phyloP scores from a whole-genome alignment of 2,888 invertebrate species.

The Luffia ferchaultella region DNA sequence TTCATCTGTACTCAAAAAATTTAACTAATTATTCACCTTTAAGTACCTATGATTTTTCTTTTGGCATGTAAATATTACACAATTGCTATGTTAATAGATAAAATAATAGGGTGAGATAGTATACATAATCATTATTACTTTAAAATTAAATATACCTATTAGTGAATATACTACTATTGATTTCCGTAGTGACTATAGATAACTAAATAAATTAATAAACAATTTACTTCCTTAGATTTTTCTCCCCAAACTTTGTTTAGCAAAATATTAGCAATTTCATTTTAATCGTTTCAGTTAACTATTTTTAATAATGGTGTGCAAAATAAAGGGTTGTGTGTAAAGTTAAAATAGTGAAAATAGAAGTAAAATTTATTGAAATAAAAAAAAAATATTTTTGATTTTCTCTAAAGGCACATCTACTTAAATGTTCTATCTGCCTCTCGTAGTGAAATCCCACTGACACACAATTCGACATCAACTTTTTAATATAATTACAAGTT shows the following conservation, averaged over 20 bases:
- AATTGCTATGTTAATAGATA: slow-evolving; percentile 47
- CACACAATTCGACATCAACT: neutral
- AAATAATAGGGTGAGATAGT: slow-evolving; percentile 54
- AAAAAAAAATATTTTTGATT: slow-evolving; percentile 1
- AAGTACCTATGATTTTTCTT: neutral
- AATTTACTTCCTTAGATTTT: slow-evolving; percentile 30
- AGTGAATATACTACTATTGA: slow-evolving; percentile 21
- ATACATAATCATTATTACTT: slow-evolving; percentile 59
- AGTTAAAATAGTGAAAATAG: slow-evolving; percentile 62
- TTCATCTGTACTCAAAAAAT: neutral
- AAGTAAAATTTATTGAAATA: neutral
- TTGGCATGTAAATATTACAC: slow-evolving; percentile 33
- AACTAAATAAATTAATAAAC: slow-evolving; percentile 26
- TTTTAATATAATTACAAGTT: slow-evolving; percentile 29
- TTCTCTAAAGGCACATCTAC: slow-evolving; percentile 28
- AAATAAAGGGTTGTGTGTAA: slow-evolving; percentile 67
- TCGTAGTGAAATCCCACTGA: neutral
- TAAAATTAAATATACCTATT: slow-evolving; percentile 37
- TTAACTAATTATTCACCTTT: neutral
- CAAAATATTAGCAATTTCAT: slow-evolving; percentile 30
- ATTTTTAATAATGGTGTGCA: slow-evolving; percentile 57
- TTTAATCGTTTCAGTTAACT: slow-evolving; percentile 32
- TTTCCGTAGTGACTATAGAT: slow-evolving; percentile 56
- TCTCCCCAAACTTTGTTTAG: slow-evolving; percentile 22
- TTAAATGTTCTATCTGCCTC: slow-evolving; percentile 14